Evolutionary conservation across 2,888 invertebrate genomes (phyloP), one percentile per base, ranked within the genome.

Genomic region (Lamproptera curius): DNA sequence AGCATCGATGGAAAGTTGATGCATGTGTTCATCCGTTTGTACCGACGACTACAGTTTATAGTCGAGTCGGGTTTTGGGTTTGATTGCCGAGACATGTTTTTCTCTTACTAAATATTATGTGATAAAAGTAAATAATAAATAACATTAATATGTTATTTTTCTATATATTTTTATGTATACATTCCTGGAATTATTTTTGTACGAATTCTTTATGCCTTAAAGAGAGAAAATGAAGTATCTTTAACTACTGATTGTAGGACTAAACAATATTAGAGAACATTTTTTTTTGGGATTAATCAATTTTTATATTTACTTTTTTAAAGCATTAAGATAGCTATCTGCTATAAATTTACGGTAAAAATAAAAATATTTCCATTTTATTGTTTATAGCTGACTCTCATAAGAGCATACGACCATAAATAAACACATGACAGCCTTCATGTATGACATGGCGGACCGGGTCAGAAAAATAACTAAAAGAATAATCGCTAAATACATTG

Each of bases 401-500:
- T 13, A 31, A 31, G 13, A 31, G 31, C 11, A 3, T 31, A 31
- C n/a, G 28, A 31, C 13, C 31, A 13, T 31, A 9, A 11, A 31
- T 31, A 11, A 11, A 31, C 16, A 28, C 35, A 41, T 46, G 41
- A 31, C 15, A n/a, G 10, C 14, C 17, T 14, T 40, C 17, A 16
- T 28, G 36, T 42, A 17, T 16, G 17, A 46, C 40, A 46, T n/a
- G 26, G 16, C 20, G 6, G 36, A 26, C 41, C 14, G 17, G 28
- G 41, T 16, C 14, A 16, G 33, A n/a, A 31, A 38, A 48, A 42
- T 48, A 33, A 20, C 47, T 37, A 48, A 33, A 31, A 33, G 31
- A 42, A 34, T 13, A 17, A 34, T 28, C 41, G 31, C 37, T 42
- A 38, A 47, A 42, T 17, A 42, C 42, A 38, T 38, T 42, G 47